Base-by-base conservation (phyloP, 2,888 invertebrate species). In the Aplocera efformata region DNA sequence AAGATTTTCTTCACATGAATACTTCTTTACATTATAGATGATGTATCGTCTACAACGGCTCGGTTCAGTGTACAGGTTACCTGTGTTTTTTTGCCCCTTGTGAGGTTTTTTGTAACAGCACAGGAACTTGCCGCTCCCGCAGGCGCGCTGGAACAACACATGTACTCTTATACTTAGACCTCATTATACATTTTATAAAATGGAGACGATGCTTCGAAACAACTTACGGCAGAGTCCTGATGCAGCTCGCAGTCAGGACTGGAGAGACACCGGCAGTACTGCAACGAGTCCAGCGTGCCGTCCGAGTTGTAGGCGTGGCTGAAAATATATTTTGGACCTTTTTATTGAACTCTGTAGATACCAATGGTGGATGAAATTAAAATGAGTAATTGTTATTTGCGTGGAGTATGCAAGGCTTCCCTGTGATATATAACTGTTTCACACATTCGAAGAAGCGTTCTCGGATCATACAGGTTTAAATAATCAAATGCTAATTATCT, bases 111-210 rank as follows among this genome's bases (percentile, higher is more conserved):
- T 89, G 71, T 89, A 91, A 60, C 93, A 93, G 63, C 93, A 93
- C 46, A 92, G 90, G 51, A 85, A 89, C 65, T 91, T 91, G 6
- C 91, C 91, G 0, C 74, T 73, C 20, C 91, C 91, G 56, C 93
- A 93, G 10, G 90, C 89, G 7, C 90, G 91, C 93, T 93, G 82
- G 7, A 75, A 73, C 11, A 23, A n/a, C 13, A 22, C 25, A 8
- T 10, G 34, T 27, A 28, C 11, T 88, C 2, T 17, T 17, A n/a
- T 17, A 17, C 5, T 17, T 5, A 17, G 13, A 17, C 3, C 3
- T 17, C 13, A 17, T 5, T 17, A 5, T n/a, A n/a, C n/a, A n/a
- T n/a, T n/a, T 2, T 17, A 17, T 5, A 5, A 17, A 5, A 17
- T 2, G 13, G 13, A 17, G 13, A 5, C 13, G 13, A 17, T 5